Evolutionary conservation across 2,113 vertebrate species (phyloP).

Genomic region (Fregata magnificens): DNA sequence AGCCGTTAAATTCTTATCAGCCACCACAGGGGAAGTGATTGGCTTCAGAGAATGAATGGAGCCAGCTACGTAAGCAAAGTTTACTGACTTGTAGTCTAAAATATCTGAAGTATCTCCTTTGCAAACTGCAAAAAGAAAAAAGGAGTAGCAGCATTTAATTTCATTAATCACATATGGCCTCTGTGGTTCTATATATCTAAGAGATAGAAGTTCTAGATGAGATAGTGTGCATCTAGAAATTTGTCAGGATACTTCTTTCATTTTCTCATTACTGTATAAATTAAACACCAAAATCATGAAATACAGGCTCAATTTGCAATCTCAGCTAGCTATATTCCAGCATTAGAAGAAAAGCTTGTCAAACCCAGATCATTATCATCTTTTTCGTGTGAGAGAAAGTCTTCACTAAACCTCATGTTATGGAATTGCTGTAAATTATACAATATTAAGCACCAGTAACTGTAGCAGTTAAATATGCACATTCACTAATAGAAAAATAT

Average conservation of each 20-base stretch:
- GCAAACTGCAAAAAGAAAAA: slow-evolving; percentile 40
- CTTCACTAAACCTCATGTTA: neutral
- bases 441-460: neutral
- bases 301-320: neutral
- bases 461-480: neutral
- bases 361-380: neutral
- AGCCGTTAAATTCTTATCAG: slow-evolving; percentile 61
- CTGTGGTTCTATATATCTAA: neutral
- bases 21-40: slow-evolving; percentile 55
- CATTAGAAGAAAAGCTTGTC: neutral
- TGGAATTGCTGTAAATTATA: neutral
- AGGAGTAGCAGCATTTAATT: neutral
- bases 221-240: neutral
- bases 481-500: slow-evolving; percentile 3
- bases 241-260: neutral
- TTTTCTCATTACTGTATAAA: neutral
- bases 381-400: neutral
- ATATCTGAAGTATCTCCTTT: slow-evolving; percentile 30
- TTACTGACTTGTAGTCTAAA: slow-evolving; percentile 62
- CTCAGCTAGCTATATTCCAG: neutral
- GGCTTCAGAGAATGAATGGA: slow-evolving; percentile 72
- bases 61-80: slow-evolving; percentile 70
- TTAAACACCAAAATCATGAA: neutral
- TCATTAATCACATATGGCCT: neutral
- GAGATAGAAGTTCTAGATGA: neutral